Base-by-base conservation (phyloP, 2,888 invertebrate species). In the Cheilosia vulpina region DNA sequence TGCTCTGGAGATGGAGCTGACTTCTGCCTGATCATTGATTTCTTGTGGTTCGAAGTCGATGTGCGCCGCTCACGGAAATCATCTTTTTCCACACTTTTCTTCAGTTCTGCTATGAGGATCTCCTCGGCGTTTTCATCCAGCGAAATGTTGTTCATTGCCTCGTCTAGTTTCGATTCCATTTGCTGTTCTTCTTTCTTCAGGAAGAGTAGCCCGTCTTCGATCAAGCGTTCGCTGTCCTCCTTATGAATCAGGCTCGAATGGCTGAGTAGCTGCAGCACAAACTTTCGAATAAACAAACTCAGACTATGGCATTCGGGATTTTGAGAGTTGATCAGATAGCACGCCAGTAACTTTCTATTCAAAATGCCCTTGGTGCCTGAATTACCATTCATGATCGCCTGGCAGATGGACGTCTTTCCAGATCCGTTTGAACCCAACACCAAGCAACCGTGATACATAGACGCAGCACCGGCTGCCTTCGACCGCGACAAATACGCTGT, bases 371-470 rank as follows among this genome's bases (percentile, higher is more conserved):
- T 91, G 7, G 92, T 92, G 65, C 92, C 92, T 0, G 92, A 92
- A 73, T 91, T 92, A 11, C 92, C 92, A 87, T 92, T 91, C 89
- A 92, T 90, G 41, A 92, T 92, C 90, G 98, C 97, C 75, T 96
- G 95, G 90, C 97, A 96, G 55, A 98, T 94, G 27, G 98, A 97
- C 5, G 98, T 98, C 91, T 99, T 99, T 0, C 99, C 99, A 88
- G 97, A 97, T 21, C 98, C 99, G 0, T 98, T 97, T 0, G 98
- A 98, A 87, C 97, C 98, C 81, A 98, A 93, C 69, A 99, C 95
- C 57, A 98, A 93, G 1, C 97, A 97, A 0, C 98, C 98, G 89
- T 97, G 96, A 75, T 92, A 92, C 43, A 91, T 90, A 38, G 91
- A 89, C 43, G 90, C 90, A 15, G 90, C 90, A 15, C 90, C 89